These are phyloP conservation scores for Elegia similella DNA, from an alignment of 2,888 invertebrate genomes.

Conservation along the genomic window DNA sequence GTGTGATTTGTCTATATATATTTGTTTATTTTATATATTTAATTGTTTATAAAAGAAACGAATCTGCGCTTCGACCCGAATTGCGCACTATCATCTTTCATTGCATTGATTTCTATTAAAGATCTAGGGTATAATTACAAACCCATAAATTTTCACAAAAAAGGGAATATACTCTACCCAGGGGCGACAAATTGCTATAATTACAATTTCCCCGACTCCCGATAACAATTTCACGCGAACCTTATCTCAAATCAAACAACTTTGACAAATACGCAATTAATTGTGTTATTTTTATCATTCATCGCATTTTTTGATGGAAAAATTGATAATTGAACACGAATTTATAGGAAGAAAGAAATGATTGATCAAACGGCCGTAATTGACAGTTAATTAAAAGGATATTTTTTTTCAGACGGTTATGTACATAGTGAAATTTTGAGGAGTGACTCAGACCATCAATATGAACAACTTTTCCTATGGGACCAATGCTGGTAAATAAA, in stretches of 20 bases:
- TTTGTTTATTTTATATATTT: too few relatives aligned
- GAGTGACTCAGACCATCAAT: too few relatives aligned
- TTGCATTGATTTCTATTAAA: too few relatives aligned
- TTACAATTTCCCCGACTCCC: conserved; percentile 49
- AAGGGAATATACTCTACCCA: conserved; percentile 24
- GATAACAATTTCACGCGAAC: conserved; percentile 57
- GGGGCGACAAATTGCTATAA: conserved; percentile 66
- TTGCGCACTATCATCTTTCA: too few relatives aligned
- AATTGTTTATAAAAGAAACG: too few relatives aligned
- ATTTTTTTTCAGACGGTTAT: too few relatives aligned
- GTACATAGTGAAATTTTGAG: too few relatives aligned
- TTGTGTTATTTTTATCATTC: conserved; percentile 41
- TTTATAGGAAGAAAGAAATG: conserved; percentile 7
- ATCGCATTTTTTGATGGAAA: conserved; percentile 22
- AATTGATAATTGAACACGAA: conserved; percentile 21
- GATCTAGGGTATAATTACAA: too few relatives aligned
- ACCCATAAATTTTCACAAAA: conserved; percentile 26
- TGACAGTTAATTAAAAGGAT: conserved; percentile 7
- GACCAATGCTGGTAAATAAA: too few relatives aligned
- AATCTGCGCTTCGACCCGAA: too few relatives aligned
- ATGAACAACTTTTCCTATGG: too few relatives aligned
- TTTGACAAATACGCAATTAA: conserved; percentile 61
- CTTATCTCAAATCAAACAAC: conserved; percentile 54
- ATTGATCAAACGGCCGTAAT: conserved; percentile 1
- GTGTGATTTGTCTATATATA: too few relatives aligned